Conservation (phyloP, 1,140 invertebrate genomes). For the Neodiprion virginianus region DNA sequence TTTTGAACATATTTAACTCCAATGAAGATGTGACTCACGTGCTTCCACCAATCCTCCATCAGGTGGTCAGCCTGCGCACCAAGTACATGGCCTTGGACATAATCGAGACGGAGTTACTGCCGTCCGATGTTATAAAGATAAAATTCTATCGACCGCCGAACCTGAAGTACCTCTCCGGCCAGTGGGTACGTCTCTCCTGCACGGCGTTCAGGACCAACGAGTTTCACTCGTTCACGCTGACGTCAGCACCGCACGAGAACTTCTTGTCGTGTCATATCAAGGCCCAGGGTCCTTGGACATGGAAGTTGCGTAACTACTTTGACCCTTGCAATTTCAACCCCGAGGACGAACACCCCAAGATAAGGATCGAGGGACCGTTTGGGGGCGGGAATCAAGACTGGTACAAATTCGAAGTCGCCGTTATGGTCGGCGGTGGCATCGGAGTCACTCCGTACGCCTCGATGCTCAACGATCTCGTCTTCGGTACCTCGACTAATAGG, state of each 20-base stretch:
- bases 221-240: constrained; percentile 98
- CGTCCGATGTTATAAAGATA: constrained; percentile 94
- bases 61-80: constrained; percentile 88
- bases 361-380: constrained; percentile 95
- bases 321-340: constrained; percentile 93
- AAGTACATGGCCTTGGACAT: constrained; percentile 95
- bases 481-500: constrained; percentile 93
- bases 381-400: constrained; percentile 99
- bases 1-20: neutral
- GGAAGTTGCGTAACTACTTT: constrained; percentile 97
- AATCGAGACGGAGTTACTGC: constrained; percentile 92
- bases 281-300: constrained; percentile 98
- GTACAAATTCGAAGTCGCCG: constrained; percentile 97
- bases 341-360: constrained; percentile 84
- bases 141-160: constrained; percentile 94
- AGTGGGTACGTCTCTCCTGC: constrained; percentile 91
- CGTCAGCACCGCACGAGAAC: constrained; percentile 98
- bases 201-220: constrained; percentile 91
- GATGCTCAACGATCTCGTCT: constrained; percentile 96
- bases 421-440: constrained; percentile 99
- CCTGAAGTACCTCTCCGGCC: constrained; percentile 93
- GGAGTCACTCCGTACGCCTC: constrained; percentile 99
- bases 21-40: too few species aligned
- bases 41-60: constrained; percentile 26
- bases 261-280: constrained; percentile 98